Conservation (phyloP, 1,140 invertebrate species). For the Caenorhabditis tropicalis region DNA sequence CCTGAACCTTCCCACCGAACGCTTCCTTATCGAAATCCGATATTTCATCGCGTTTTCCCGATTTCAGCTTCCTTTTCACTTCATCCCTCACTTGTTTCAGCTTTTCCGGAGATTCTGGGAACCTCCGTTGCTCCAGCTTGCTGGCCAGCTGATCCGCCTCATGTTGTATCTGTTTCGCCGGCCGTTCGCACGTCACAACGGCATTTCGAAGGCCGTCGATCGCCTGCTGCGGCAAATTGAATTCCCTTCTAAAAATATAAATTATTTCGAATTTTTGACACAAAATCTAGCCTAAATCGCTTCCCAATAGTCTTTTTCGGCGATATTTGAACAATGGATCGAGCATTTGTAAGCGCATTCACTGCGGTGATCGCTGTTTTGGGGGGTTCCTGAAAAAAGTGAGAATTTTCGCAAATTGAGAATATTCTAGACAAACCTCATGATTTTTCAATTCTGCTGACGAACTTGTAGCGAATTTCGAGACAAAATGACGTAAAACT, state of each 20-base stretch:
- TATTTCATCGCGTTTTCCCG: background rate
- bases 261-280: background rate
- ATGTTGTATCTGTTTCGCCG: conserved; percentile 37
- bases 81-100: conserved; percentile 40
- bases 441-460: background rate
- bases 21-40: conserved; percentile 19
- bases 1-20: conserved; percentile 42
- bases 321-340: background rate
- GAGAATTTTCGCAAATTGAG: background rate
- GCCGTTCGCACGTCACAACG: background rate
- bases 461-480: background rate
- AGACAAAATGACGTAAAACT: background rate
- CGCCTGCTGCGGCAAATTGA: conserved; percentile 23
- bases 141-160: conserved; percentile 36
- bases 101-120: conserved; percentile 38
- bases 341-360: conserved; percentile 6
- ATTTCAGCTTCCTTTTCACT: conserved; percentile 25
- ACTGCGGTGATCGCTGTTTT: background rate
- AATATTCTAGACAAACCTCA: background rate
- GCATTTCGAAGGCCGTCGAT: conserved; percentile 35
- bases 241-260: conserved; percentile 30
- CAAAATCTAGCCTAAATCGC: background rate
- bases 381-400: background rate
- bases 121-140: background rate
- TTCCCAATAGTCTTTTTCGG: background rate